These are phyloP conservation scores for Xenentodon cancila DNA, from an alignment of 2,797 vertebrate species.

Conservation along the genomic window DNA sequence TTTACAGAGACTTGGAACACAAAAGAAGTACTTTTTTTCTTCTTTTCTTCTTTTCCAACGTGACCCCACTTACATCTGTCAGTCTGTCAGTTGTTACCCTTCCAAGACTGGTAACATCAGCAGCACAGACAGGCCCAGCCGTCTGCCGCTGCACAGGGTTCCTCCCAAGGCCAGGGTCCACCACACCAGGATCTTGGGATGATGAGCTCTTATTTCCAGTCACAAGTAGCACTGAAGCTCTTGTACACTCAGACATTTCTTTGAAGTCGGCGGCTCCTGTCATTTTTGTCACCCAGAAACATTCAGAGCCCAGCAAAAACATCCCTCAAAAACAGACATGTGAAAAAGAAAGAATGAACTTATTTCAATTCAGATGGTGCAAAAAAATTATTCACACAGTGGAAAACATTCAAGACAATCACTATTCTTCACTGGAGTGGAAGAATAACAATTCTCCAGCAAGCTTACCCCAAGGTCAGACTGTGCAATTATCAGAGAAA, in stretches of 20 bases:
- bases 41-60: slow-evolving; percentile 17
- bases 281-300: slow-evolving; percentile 42
- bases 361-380: no score
- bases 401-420: no score
- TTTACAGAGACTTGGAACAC: slow-evolving; percentile 40
- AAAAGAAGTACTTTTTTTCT: slow-evolving; percentile 28
- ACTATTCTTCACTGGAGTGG: no score
- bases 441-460: slow-evolving; percentile 8
- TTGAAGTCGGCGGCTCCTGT: slow-evolving; percentile 40
- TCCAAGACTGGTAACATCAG: slow-evolving; percentile 41
- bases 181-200: slow-evolving; percentile 40
- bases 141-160: slow-evolving; percentile 34
- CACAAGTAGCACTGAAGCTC: slow-evolving; percentile 40
- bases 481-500: no score
- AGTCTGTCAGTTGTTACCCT: slow-evolving; percentile 43
- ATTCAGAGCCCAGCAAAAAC: no score
- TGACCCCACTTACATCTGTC: slow-evolving; percentile 68
- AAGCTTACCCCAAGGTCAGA: slow-evolving; percentile 2
- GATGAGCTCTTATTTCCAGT: slow-evolving; percentile 58
- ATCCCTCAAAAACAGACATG: no score
- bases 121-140: slow-evolving; percentile 45
- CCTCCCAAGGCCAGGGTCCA: slow-evolving; percentile 52
- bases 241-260: slow-evolving; percentile 49
- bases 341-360: no score
- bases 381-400: no score